Base-by-base conservation (phyloP, 2,888 invertebrate genomes). In the Callosobruchus maculatus region DNA sequence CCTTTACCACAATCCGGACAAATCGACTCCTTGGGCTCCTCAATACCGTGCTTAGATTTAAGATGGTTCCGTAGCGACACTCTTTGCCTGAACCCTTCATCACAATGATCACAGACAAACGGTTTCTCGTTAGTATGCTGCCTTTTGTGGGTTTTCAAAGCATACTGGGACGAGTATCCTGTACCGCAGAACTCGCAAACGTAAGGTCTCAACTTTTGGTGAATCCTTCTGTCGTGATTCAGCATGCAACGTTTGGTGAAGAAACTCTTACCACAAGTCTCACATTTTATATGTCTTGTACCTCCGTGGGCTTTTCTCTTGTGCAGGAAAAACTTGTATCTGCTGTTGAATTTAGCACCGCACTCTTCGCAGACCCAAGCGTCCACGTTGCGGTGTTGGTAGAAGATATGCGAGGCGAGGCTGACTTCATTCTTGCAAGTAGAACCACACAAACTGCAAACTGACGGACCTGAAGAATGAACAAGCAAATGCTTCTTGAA, bases 391-490 rank as follows among this genome's bases (percentile, higher is more conserved):
- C 81, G 82, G 74, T 85, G 85, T 73, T 82, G 81, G 74, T 85
- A 83, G 71, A 83, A 83, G 72, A 84, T 83, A 76, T 85, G 85
- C 13, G 83, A 83, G 21, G 83, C 76, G 70, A 85, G 77, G 77
- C 85, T 84, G 72, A 83, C 83, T 13, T 81, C 78, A 76, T 85
- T 85, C 78, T 85, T 85, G 67, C 81, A 83, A 30, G 81, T 80
- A 22, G 80, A 80, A 18, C 84, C 85, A 73, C 85, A 85, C 49
- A 84, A 72, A 72, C 83, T 79, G 74, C 84, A 84, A 3, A 79
- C 74, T 72, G 80, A 78, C 4, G 82, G 82, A 5, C 79, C 77
- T n/a, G 80, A 78, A 18, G 77, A 79, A n/a, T 49, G 84, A 21
- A 80, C 75, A 74, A 81, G 78, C 21, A 84, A 72, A 74, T 84